A percentile compares a stretch with the other conserved stretches of the same genome.
phyloP scores from a whole-genome alignment of 37 sponge, comb jelly and placozoan species.

The Hexactinellida sp. region DNA sequence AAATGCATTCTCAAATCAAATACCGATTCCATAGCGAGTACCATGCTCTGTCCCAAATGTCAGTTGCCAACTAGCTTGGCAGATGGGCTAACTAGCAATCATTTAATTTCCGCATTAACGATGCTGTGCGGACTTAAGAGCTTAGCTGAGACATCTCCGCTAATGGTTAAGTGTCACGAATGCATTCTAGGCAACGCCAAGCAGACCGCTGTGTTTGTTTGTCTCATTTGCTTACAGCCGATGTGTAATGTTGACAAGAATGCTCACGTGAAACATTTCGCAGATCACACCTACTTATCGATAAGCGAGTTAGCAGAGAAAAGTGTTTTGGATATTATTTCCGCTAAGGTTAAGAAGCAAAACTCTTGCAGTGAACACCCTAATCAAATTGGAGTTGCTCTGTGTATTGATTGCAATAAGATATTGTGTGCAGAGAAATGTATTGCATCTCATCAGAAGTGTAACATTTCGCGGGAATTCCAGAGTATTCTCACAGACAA shows the following conservation, averaged over 20 bases:
- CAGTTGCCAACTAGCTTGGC: background rate
- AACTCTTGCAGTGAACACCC: background rate
- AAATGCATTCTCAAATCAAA: background rate
- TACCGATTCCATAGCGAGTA: background rate
- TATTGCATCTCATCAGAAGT: background rate
- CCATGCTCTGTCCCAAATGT: background rate
- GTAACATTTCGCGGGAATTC: slow-evolving; percentile 5
- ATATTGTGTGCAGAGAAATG: background rate
- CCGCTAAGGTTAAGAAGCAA: background rate
- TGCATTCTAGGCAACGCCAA: background rate
- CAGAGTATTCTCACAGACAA: background rate
- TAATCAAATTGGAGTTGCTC: background rate
- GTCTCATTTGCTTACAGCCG: background rate
- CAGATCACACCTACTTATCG: background rate
- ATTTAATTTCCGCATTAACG: background rate
- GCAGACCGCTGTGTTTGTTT: background rate
- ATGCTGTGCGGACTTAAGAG: background rate
- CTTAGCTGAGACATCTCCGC: background rate
- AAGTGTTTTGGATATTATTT: background rate
- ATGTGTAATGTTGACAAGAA: slow-evolving; percentile 12
- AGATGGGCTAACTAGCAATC: background rate
- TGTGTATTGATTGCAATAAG: background rate
- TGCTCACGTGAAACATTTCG: background rate
- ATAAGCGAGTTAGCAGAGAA: background rate
- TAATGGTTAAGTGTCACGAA: background rate